Evolutionary conservation across 2,797 vertebrate genomes (phyloP), one percentile per base, ranked within the genome.

Genomic region (Lithobates pipiens): DNA sequence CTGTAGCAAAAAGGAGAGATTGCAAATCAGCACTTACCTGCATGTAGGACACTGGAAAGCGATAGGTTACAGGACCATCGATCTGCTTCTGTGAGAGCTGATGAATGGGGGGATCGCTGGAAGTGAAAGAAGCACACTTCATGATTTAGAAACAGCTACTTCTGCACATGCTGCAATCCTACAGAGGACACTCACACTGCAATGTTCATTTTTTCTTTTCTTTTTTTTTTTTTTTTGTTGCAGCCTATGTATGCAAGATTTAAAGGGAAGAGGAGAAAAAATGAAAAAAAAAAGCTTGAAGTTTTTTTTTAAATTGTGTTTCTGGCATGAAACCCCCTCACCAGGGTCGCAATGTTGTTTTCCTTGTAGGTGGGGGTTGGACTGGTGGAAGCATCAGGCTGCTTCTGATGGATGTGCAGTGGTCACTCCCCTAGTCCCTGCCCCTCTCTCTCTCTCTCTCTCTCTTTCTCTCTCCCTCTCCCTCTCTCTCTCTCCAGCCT

Each of bases 61-160:
- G 93, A 90, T 91, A 92, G 94, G 92, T 96, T 95, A 96, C 90
- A 92, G 95, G 86, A 92, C 91, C 96, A 97, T 97, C 95, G 96
- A 96, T 96, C 95, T 96, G 92, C 88, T 88, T 5, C 34, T 36
- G 93, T 92, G 94, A 91, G 93, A 89, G 94, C 93, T 91, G 95
- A 94, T 93, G 95, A 94, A 95, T 90, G 94, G 93, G 94, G 92
- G 23, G 91, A 94, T 90, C 89, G 92, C 95, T 94, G 95, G 95
- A 96, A 94, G 95, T 93, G 95, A 94, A 95, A 95, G 93, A 80
- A 50, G 74, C 80, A 77, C 79, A 77, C 79, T 34, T 86, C 85
- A 86, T 86, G 79, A 7, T 86, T 82, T 77, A 86, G 76, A 39
- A 83, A 39, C 79, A 86, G 75, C 77, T 72, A 86, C 75, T 86